phyloP scores from a whole-genome alignment of 2,113 vertebrate species.

The Myotis brandtii region DNA sequence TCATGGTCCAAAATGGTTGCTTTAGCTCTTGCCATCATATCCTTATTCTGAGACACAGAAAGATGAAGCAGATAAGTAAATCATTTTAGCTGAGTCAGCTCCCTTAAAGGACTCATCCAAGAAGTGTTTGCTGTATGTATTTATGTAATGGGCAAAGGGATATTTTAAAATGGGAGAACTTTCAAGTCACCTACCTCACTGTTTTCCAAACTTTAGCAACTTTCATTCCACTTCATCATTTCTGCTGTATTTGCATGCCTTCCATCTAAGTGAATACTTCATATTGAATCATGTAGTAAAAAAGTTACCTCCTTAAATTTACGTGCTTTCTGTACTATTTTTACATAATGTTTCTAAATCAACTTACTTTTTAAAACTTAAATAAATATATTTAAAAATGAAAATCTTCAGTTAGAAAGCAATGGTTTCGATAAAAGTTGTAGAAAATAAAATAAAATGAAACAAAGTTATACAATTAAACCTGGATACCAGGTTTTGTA shows the following conservation, averaged over 20 bases:
- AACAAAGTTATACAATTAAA: background rate
- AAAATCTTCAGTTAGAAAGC: slow-evolving; percentile 5
- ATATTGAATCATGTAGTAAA: background rate
- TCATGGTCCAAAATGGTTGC: background rate
- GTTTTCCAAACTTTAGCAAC: background rate
- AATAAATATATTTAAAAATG: background rate
- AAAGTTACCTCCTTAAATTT: background rate
- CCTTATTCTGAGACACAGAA: background rate
- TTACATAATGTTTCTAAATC: background rate
- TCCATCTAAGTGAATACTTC: background rate
- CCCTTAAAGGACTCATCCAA: background rate
- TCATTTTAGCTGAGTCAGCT: background rate
- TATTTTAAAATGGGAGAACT: slow-evolving; percentile 56
- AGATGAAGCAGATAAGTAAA: background rate
- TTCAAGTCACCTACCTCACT: background rate
- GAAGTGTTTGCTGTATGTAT: background rate
- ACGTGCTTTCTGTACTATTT: background rate
- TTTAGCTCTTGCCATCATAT: background rate
- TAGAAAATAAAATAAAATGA: background rate
- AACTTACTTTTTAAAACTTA: background rate
- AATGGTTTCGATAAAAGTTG: background rate
- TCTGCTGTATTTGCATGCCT: background rate
- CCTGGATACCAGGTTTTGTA: background rate
- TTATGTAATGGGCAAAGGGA: background rate
- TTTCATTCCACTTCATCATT: background rate